A percentile compares a stretch with the other conserved stretches of the same genome.
Evolutionary conservation across 2,797 vertebrate genomes (phyloP).

Genomic region (Jordanella pulchra): DNA sequence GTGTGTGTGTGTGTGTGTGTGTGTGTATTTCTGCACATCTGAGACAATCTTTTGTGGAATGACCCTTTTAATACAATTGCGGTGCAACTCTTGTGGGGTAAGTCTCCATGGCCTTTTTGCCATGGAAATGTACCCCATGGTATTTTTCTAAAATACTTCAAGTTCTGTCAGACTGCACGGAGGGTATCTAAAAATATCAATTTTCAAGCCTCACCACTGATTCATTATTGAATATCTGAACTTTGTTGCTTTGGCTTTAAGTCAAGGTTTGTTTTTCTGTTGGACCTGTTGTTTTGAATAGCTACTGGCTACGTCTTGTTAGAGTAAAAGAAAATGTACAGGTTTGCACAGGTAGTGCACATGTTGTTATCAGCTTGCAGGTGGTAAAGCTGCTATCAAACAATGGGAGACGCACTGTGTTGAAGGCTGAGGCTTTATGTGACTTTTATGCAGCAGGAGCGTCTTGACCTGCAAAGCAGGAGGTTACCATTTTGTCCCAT

Average conservation of each 20-base stretch:
- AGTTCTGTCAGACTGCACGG: neutral
- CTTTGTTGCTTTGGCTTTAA: neutral
- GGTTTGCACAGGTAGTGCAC: constrained; percentile 32
- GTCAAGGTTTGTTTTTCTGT: neutral
- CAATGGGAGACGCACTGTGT: constrained; percentile 25
- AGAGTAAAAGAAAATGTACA: constrained; percentile 15
- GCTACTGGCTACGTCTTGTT: constrained; percentile 1
- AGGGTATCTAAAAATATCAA: neutral
- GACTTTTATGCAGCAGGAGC: constrained; percentile 28
- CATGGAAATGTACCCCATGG: no score
- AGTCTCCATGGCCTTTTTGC: no score
- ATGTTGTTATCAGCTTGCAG: constrained; percentile 36
- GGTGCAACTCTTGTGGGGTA: neutral
- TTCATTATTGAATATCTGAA: neutral
- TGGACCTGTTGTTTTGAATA: neutral
- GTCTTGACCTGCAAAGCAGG: constrained; percentile 47
- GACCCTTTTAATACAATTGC: neutral
- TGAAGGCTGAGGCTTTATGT: constrained; percentile 34
- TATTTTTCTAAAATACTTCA: neutral
- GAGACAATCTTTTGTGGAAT: neutral
- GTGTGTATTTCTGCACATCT: neutral
- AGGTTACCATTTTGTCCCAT: constrained; percentile 4
- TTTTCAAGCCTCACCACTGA: neutral
- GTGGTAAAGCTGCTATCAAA: constrained; percentile 50
- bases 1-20: no score